A percentile compares a stretch with the other conserved stretches of the same genome.
Evolutionary conservation across 2,797 vertebrate genomes (phyloP).

Genomic region (Rhadinocentrus ornatus): DNA sequence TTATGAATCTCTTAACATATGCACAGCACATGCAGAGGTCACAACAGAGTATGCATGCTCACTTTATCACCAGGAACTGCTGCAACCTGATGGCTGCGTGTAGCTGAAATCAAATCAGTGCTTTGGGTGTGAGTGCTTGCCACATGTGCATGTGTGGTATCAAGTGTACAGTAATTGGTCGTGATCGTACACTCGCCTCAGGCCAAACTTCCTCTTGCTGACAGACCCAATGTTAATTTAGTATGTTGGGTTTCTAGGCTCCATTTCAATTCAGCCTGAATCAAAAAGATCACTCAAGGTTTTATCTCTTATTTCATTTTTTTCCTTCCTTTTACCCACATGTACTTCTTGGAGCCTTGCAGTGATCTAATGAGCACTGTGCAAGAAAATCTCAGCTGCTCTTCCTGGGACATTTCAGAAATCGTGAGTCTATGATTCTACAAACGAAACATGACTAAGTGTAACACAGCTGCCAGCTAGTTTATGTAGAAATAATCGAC

Average conservation of each 20-base stretch:
- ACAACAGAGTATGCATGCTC: slow-evolving; percentile 63
- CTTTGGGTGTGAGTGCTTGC: not conserved
- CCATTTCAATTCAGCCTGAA: slow-evolving; percentile 1
- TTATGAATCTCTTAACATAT: slow-evolving; percentile 42
- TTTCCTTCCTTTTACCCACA: no score
- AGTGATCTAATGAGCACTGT: no score
- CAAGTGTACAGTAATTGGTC: slow-evolving; percentile 18
- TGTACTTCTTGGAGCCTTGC: no score
- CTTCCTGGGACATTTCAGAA: slow-evolving; percentile 15
- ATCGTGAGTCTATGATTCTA: slow-evolving; percentile 24
- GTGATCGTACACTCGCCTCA: slow-evolving; percentile 18
- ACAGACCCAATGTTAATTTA: slow-evolving; percentile 1
- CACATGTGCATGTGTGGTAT: slow-evolving; percentile 14
- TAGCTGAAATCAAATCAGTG: slow-evolving; percentile 11
- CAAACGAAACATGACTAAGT: slow-evolving; percentile 23
- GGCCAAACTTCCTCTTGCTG: slow-evolving; percentile 3
- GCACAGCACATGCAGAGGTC: slow-evolving; percentile 79
- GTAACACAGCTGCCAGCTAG: not conserved
- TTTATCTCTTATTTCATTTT: not conserved
- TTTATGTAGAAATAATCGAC: slow-evolving; percentile 23
- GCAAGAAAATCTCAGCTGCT: not conserved
- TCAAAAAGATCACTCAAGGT: not conserved
- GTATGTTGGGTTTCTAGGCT: not conserved
- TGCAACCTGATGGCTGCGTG: slow-evolving; percentile 54
- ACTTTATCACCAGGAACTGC: slow-evolving; percentile 70